A percentile compares a stretch with the other conserved stretches of the same genome.
Conservation (phyloP, 2,113 vertebrate species). For the Excalfactoria chinensis region DNA sequence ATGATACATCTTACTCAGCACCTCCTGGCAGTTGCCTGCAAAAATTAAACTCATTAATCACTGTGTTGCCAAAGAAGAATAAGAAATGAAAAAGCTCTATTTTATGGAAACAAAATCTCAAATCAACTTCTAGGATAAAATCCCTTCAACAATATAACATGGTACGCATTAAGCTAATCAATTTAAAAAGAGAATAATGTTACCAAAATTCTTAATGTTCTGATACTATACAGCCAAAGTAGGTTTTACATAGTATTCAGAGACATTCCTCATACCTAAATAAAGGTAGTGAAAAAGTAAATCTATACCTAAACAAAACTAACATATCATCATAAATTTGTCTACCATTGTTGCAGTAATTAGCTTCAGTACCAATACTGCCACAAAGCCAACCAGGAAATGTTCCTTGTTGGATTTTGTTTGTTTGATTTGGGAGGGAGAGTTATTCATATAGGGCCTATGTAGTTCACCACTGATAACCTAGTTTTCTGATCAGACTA, state of each 20-base stretch:
- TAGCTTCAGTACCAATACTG: background rate
- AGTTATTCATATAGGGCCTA: background rate
- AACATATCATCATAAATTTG: background rate
- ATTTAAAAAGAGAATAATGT: background rate
- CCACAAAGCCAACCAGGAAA: background rate
- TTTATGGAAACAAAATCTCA: constrained; percentile 20
- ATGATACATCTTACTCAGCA: constrained; percentile 78
- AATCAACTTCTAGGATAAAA: constrained; percentile 30
- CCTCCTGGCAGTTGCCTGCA: constrained; percentile 76
- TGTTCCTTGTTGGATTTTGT: background rate
- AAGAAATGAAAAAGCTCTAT: constrained; percentile 46
- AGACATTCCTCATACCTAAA: background rate
- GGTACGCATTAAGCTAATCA: constrained; percentile 2
- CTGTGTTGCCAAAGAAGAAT: constrained; percentile 59
- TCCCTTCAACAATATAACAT: background rate
- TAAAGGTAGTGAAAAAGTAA: background rate
- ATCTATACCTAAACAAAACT: background rate
- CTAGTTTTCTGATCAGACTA: background rate
- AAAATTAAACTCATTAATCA: constrained; percentile 84
- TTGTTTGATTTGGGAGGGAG: background rate
- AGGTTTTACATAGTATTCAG: background rate
- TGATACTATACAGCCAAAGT: background rate
- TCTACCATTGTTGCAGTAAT: background rate
- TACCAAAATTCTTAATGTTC: constrained; percentile 16
- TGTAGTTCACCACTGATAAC: background rate